Evolutionary conservation across 1,140 invertebrate genomes (phyloP), one percentile per base, ranked within the genome.

Genomic region (Magallana ariakensis): DNA sequence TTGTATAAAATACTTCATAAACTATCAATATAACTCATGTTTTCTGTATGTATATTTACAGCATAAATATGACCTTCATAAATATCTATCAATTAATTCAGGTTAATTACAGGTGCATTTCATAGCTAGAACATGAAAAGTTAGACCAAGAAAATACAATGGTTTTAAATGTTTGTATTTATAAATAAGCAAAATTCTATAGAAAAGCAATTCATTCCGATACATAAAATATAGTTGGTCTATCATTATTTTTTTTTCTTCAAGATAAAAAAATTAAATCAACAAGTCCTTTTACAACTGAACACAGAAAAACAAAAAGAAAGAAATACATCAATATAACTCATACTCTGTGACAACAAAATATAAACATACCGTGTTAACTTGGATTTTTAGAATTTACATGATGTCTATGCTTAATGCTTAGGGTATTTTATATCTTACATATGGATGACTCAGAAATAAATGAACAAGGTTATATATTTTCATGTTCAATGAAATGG

Each of bases 1-100:
- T 75, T 75, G 66, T 75, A 75, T 75, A 75, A 75, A 75, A 75
- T 75, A 75, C 66, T 75, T 75, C 66, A 26, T 33, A 75, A 75
- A 75, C 66, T 75, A 75, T 75, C 33, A 75, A 33, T 75, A 75
- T 75, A n/a, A 46, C 33, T 46, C 58, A 75, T 75, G 11, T 75
- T 46, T 26, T 19, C 22, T 70, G 10, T 26, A 33, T 75, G 33
- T 46, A 46, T 75, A 75, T 75, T 33, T 75, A 75, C 66, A 75
- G 66, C 66, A 75, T 75, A 75, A 75, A 75, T 75, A 75, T 26
- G 66, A 75, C 26, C 33, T 26, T 75, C 33, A 75, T 10, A 75
- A 75, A 26, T 26, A 75, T 75, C 33, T 46, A 46, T 46, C 33
- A 2, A 46, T 60, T 60, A 60, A 60, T 6, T 60, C 13, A 75